These are phyloP conservation scores for Leptopterna dolabrata DNA, from an alignment of 2,888 invertebrate species.

Conservation along the genomic window DNA sequence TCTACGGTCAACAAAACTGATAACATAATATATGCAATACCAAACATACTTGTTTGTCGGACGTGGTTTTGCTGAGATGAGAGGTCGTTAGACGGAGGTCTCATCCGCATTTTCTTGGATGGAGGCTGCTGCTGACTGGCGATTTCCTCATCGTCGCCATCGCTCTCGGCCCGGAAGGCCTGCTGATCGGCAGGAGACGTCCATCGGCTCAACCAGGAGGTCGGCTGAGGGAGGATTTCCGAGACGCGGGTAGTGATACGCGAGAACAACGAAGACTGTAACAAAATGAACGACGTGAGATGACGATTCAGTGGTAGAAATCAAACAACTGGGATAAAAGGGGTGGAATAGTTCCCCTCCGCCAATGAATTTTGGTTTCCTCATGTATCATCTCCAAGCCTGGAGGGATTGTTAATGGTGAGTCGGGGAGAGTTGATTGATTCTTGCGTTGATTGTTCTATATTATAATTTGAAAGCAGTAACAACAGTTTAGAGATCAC, in stretches of 20 bases:
- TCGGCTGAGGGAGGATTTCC: constrained; percentile 73
- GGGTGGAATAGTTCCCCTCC: no score
- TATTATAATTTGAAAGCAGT: no score
- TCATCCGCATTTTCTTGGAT: constrained; percentile 41
- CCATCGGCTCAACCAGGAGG: constrained; percentile 61
- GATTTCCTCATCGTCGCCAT: constrained; percentile 51
- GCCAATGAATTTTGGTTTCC: no score
- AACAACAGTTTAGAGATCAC: no score
- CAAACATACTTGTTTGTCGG: constrained; percentile 34
- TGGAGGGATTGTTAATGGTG: no score
- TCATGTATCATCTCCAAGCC: no score
- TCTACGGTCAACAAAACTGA: no score
- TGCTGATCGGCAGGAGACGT: constrained; percentile 58
- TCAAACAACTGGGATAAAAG: not conserved
- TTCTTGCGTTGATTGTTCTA: no score
- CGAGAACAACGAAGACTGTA: constrained; percentile 73
- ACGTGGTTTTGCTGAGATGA: constrained; percentile 53
- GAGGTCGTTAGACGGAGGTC: constrained; percentile 9
- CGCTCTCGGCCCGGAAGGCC: constrained; percentile 12
- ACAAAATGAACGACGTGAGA: not conserved
- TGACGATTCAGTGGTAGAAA: not conserved
- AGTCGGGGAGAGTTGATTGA: no score
- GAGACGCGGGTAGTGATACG: constrained; percentile 76
- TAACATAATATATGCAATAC: no score
- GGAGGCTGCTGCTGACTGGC: constrained; percentile 53